Base-by-base conservation (phyloP, 2,888 invertebrate genomes). In the Lagria hirta region DNA sequence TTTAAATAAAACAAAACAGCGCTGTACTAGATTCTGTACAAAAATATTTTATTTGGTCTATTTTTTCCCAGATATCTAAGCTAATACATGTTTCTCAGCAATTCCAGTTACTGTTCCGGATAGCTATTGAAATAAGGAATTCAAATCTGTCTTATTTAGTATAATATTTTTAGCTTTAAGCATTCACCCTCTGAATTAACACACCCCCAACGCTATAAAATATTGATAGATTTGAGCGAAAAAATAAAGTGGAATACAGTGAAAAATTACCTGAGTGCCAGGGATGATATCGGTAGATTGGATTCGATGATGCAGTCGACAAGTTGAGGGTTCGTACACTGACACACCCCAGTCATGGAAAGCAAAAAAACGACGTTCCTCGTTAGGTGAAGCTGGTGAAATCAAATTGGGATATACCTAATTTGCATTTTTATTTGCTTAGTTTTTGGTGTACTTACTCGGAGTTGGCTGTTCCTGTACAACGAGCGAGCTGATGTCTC, bases 261-360 rank as follows among this genome's bases (percentile, higher is more conserved):
- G n/a, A n/a, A 20, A 43, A 34, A 48, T 38, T 60, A 80, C 80
- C 75, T 82, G 81, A 11, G 83, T 83, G 40, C 83, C 83, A 1
- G 83, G 83, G 58, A 84, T 83, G 54, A 83, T 80, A 64, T 83
- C 83, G 4, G 81, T 82, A 14, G 81, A 79, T 62, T 80, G 79
- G 51, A 86, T 84, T 64, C 82, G 80, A 67, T 86, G 84, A 59
- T 81, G 79, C 6, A 84, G 74, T 29, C 82, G 75, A 64, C 87
- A 87, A 32, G 81, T 78, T 15, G 78, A 77, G 0, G 86, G 84
- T 54, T 86, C 84, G 69, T 86, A 85, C 24, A 85, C 78, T 1
- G 83, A 81, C 57, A 86, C 81, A 14, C 87, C 87, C 75, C 82
- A 80, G 56, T 84, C 82, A 69, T 86, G 84, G 69, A 86, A 86